Evolutionary conservation across 2,113 vertebrate species (phyloP), one percentile per base, ranked within the genome.

Genomic region (Hiodon alosoides): DNA sequence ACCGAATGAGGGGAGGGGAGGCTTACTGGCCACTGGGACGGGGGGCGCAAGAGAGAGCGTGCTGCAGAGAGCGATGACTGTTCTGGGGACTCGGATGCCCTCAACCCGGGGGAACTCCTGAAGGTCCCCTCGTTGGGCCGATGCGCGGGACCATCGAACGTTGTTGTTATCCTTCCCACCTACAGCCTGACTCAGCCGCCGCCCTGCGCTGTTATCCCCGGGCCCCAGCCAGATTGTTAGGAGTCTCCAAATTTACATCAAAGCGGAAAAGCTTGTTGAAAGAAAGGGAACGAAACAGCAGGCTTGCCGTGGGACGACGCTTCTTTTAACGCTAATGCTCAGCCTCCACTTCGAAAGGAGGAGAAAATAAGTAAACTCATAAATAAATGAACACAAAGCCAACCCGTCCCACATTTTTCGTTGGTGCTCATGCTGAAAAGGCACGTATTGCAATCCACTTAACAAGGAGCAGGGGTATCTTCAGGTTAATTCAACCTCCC

Each of bases 401-500:
- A 57, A 50, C 47, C 31, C 31, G 31, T 31, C 31, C 14, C 53
- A 14, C 67, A 57, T 31, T 51, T 10, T 70, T 78, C 83, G 79
- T 84, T 86, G 77, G 81, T 84, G 83, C 86, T 86, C 83, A 78
- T 73, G 69, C 81, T 9, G 60, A 69, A 79, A 78, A 79, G 79
- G 50, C 46, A 62, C 78, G 77, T 74, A 72, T 76, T 72, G 62
- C 67, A 79, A 81, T 82, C 78, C 71, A 72, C 79, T 81, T 78
- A 80, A 74, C 79, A 75, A 77, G 71, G 69, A 83, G 75, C 79
- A 79, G 73, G 68, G 73, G 82, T 81, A 81, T 85, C 83, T 85
- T 83, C 81, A 78, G 77, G 84, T 87, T 86, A 85, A 82, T 80
- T 83, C 75, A 13, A 80, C 74, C 64, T 76, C 58, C 83, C 78